Conservation (phyloP, 2,113 vertebrate genomes). For the Podiceps cristatus region DNA sequence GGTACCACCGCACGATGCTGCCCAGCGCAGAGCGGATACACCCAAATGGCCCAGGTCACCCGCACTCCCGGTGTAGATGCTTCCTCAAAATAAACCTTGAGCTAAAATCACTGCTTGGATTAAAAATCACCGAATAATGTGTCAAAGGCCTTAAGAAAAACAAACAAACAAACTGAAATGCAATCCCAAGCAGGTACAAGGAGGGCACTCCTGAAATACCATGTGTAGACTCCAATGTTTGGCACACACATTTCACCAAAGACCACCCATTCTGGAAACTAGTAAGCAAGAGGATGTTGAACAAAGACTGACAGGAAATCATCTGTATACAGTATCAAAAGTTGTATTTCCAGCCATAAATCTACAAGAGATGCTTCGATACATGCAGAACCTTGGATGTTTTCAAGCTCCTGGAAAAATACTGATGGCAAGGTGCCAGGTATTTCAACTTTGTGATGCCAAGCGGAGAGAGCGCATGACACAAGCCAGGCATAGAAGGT, state of each 20-base stretch:
- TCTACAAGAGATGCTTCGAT: neutral
- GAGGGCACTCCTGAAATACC: neutral
- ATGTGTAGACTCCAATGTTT: neutral
- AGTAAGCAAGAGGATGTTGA: neutral
- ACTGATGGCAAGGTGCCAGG: neutral
- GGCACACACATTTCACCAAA: neutral
- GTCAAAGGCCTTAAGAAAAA: neutral
- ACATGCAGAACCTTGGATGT: neutral
- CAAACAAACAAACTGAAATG: neutral
- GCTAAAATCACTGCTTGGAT: neutral
- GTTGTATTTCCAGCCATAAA: neutral
- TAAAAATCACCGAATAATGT: neutral
- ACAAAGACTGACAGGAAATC: neutral
- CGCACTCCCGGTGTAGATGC: neutral
- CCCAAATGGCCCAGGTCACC: neutral
- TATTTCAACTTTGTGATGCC: neutral
- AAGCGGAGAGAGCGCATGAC: neutral
- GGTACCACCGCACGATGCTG: accelerated
- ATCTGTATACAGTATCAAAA: neutral
- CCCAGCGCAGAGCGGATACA: neutral
- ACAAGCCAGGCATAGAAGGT: neutral
- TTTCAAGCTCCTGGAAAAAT: neutral
- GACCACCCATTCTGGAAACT: neutral
- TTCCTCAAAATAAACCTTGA: neutral
- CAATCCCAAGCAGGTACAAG: neutral